These are phyloP conservation scores for Oriolus oriolus DNA, from an alignment of 2,113 vertebrate genomes.

Conservation along the genomic window DNA sequence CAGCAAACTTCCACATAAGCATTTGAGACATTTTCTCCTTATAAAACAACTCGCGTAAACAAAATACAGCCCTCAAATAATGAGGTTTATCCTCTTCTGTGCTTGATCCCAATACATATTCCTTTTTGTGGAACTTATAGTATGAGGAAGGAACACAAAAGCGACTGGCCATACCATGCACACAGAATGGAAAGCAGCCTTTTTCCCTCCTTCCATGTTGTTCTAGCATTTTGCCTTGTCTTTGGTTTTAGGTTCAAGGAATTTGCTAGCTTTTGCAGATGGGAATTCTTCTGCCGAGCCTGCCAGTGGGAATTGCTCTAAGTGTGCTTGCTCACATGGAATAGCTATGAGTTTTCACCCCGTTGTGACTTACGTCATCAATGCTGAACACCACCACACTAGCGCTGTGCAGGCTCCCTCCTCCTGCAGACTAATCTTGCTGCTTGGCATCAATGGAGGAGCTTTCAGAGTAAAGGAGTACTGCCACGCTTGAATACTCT, in stretches of 20 bases:
- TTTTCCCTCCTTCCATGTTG: neutral
- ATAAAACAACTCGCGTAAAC: neutral
- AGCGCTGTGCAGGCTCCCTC: neutral
- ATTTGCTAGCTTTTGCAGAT: neutral
- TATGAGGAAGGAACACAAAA: neutral
- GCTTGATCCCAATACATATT: neutral
- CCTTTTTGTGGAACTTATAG: neutral
- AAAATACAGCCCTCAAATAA: neutral
- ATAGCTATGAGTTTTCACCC: neutral
- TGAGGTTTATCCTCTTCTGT: neutral
- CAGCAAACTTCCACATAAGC: neutral
- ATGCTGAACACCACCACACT: neutral
- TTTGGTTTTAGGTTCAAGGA: neutral
- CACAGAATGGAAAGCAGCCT: neutral
- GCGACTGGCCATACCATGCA: fast-evolving
- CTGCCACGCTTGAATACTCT: slow-evolving; percentile 23
- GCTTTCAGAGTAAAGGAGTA: slow-evolving; percentile 16
- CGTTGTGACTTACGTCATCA: neutral
- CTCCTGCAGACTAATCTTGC: slow-evolving; percentile 7
- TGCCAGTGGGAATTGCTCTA: neutral
- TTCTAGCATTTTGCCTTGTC: neutral
- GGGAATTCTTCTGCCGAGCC: neutral
- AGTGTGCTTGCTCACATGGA: neutral
- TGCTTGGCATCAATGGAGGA: neutral
- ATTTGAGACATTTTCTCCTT: neutral